Evolutionary conservation across 2,113 vertebrate genomes (phyloP).

Genomic region (Gymnarchus niloticus): DNA sequence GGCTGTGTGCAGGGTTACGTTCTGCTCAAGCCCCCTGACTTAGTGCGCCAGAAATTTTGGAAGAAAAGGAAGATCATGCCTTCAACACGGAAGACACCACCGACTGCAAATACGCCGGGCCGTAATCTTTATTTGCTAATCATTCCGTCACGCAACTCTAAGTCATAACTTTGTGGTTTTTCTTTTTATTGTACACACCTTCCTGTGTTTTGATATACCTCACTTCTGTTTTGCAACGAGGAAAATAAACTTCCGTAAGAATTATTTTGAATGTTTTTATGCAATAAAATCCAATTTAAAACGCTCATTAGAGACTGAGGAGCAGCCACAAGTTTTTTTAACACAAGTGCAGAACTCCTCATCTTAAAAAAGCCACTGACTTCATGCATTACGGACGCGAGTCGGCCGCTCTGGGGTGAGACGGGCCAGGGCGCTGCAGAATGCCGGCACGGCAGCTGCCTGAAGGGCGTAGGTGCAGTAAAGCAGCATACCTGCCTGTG

Average conservation of each 20-base stretch:
- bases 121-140: not conserved
- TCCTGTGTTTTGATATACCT: not conserved
- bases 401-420: constrained; percentile 10
- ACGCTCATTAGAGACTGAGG: not conserved
- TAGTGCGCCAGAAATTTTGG: not conserved
- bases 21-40: not conserved
- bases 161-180: too few species aligned
- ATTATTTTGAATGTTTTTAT: not conserved
- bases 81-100: not conserved
- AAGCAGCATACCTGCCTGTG: constrained; percentile 1
- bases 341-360: not conserved
- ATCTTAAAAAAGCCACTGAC: constrained; percentile 12
- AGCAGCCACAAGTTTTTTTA: not conserved
- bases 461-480: not conserved
- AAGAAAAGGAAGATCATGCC: not conserved
- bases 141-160: too few species aligned
- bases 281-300: not conserved
- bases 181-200: too few species aligned
- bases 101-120: not conserved
- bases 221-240: not conserved
- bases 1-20: not conserved
- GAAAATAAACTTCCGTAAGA: not conserved
- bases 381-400: constrained; percentile 15
- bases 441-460: constrained; percentile 23
- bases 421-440: not conserved